Percentiles rank a stretch among this genome's conserved stretches.
These are phyloP conservation scores for Rhagonycha fulva DNA, from an alignment of 2,888 invertebrate species.

Conservation along the genomic window DNA sequence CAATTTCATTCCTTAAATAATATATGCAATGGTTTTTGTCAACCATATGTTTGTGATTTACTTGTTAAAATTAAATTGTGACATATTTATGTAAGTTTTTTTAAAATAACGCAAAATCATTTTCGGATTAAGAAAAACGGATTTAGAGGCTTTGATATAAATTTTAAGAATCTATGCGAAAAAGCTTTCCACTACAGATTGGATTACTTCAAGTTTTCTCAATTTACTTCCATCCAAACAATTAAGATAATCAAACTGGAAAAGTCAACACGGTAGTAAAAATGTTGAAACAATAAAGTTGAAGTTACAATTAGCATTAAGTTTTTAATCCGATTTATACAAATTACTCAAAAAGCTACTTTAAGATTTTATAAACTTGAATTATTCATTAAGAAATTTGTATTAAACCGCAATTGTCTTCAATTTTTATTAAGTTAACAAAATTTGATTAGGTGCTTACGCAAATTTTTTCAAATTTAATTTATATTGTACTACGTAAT, in stretches of 20 bases:
- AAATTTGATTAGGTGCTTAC: not conserved
- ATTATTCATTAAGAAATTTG: not conserved
- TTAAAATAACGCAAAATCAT: not conserved
- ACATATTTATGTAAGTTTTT: not conserved
- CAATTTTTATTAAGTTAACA: not conserved
- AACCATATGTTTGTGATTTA: not conserved
- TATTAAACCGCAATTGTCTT: not conserved
- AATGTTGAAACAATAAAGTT: not conserved
- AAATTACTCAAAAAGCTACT: not conserved
- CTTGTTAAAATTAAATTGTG: not conserved
- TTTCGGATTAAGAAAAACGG: not conserved
- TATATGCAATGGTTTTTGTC: too few species aligned
- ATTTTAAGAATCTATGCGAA: not conserved
- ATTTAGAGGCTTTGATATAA: not conserved
- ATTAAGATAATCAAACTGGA: not conserved
- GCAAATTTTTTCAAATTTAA: not conserved
- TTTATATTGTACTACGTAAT: not conserved
- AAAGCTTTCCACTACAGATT: not conserved
- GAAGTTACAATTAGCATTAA: not conserved
- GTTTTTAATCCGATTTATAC: not conserved
- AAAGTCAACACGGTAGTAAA: not conserved
- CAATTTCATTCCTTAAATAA: too few species aligned
- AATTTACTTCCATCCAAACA: not conserved
- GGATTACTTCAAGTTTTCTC: not conserved
- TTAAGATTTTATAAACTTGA: not conserved